Evolutionary conservation across 1,140 invertebrate genomes (phyloP).

Genomic region (Lepidotrigona ventralis): DNA sequence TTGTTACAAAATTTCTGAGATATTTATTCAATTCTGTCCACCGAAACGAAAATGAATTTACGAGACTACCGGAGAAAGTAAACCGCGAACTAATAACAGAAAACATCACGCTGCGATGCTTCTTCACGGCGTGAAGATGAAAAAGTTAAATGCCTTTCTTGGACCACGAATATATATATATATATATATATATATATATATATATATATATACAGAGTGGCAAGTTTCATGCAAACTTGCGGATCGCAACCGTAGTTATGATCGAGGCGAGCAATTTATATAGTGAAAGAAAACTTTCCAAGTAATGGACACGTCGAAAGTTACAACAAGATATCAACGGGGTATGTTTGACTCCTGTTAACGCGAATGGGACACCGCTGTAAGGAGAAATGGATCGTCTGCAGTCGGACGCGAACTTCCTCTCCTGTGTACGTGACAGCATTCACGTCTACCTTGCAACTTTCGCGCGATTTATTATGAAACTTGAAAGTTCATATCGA

Average conservation of each 20-base stretch:
- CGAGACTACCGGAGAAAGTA: background rate
- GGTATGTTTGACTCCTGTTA: background rate
- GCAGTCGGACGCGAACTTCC: background rate
- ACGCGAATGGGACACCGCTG: too few species aligned
- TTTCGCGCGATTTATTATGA: background rate
- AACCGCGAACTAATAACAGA: background rate
- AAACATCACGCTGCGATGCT: too few species aligned
- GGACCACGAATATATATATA: background rate
- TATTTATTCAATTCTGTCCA: background rate
- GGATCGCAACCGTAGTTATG: background rate
- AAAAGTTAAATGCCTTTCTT: background rate
- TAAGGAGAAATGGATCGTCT: conserved; percentile 16
- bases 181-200: too few species aligned
- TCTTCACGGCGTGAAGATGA: too few species aligned
- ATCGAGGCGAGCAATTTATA: background rate
- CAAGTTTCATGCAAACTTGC: background rate
- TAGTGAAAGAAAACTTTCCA: background rate
- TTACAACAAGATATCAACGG: background rate
- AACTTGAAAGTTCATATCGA: background rate
- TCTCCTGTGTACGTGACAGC: conserved; percentile 1
- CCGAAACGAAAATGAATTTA: background rate
- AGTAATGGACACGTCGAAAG: conserved; percentile 1
- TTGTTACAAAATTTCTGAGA: background rate
- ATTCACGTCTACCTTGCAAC: background rate
- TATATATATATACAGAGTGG: too few species aligned